Evolutionary conservation across 2,797 vertebrate genomes (phyloP).

Genomic region (Pangasius larnaudii): DNA sequence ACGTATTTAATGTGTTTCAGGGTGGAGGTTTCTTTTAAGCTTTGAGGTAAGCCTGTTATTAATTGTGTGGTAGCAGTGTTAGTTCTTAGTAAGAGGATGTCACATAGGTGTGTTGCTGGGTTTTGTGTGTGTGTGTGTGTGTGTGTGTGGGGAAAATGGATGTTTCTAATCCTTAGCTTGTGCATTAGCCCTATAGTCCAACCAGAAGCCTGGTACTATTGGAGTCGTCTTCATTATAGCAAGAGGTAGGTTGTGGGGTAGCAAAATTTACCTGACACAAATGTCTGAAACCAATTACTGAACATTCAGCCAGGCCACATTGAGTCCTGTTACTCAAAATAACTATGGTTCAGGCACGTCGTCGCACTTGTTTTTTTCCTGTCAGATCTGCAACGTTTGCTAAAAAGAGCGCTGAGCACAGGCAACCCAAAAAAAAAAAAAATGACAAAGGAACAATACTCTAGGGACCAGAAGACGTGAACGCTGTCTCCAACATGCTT

Average conservation of each 20-base stretch:
- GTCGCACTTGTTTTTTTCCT: slow-evolving; percentile 5
- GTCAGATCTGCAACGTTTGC: slow-evolving; percentile 46
- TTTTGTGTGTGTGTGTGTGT: not conserved
- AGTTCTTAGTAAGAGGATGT: not conserved
- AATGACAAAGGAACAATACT: slow-evolving; percentile 29
- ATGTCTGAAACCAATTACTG: slow-evolving; percentile 23
- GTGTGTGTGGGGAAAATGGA: not conserved
- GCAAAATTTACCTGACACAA: slow-evolving; percentile 14
- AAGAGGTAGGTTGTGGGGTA: not conserved
- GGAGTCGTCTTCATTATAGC: slow-evolving; percentile 18
- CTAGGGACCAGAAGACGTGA: slow-evolving; percentile 25
- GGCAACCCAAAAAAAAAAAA: not conserved
- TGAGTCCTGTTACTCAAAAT: slow-evolving; percentile 38
- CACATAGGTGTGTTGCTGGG: not conserved
- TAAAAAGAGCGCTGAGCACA: slow-evolving; percentile 46
- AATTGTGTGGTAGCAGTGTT: not conserved
- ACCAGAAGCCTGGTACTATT: not conserved
- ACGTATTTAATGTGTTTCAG: not conserved
- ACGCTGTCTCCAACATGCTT: slow-evolving; percentile 39
- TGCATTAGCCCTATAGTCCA: slow-evolving; percentile 2
- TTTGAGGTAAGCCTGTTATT: not conserved
- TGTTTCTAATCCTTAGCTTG: not conserved
- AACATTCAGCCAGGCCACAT: slow-evolving; percentile 15
- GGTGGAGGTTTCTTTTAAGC: not conserved
- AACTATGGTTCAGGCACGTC: slow-evolving; percentile 6